Evolutionary conservation across 2,888 invertebrate species (phyloP), one percentile per base, ranked within the genome.

Genomic region (Quadroppia sp.): DNA sequence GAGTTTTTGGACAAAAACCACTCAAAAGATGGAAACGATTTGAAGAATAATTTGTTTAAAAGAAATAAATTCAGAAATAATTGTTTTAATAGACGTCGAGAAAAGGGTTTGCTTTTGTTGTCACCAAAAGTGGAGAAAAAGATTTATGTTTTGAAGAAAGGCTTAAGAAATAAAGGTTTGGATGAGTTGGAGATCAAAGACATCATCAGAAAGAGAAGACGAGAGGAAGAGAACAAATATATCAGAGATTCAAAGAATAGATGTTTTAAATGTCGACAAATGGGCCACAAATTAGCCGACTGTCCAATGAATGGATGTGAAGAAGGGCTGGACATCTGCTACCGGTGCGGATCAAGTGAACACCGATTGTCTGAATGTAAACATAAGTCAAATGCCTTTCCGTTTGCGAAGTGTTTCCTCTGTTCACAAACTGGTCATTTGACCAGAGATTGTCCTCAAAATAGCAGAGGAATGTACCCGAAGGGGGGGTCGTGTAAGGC

Each of bases 361-460:
- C 84, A 83, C 77, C 75, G 53, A 48, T 70, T 76, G 13, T 71
- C 50, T 13, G 53, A 77, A 17, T 79, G 79, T 72, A 76, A 36
- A 9, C 69, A 72, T 23, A 71, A 70, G 30, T 64, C 23, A 59
- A 86, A 87, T 76, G 88, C 88, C 75, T 92, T 87, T 80, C 87
- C 90, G 80, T 92, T 88, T 84, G 94, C 94, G 0, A 88, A 87
- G 73, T 95, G 94, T 82, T 94, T 94, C 80, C 89, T 94, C 78
- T 95, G 94, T 81, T 88, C 88, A 73, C 89, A 93, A 82, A 88
- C 87, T 82, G 94, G 94, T 7, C 94, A 95, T 82, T 89, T 94
- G 79, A 88, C 93, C 0, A 87, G 89, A 76, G 90, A 92, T 80
- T 95, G 94, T 82, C 91, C 92, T 3, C 89, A 93, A 80, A 94